Evolutionary conservation across 1,140 invertebrate species (phyloP), one percentile per base, ranked within the genome.

Genomic region (Sweltsa coloradensis): DNA sequence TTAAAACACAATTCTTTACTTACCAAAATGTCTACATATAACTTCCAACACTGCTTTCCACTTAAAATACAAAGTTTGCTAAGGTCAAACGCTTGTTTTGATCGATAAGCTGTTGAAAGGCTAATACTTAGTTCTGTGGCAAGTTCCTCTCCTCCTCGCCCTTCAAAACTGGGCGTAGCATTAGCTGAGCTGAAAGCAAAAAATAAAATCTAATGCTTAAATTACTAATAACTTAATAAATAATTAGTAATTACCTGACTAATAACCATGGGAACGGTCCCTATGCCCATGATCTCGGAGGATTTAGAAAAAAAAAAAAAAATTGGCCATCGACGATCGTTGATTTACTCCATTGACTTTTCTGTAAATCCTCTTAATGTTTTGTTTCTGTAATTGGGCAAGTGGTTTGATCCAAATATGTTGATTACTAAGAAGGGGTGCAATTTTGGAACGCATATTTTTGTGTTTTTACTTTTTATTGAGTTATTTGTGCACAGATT

Each of bases 121-220:
- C 83, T 74, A 50, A 80, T 81, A 34, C 85, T 81, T 52, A 97
- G 82, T 58, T 87, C 85, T 51, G 74, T 79, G 1, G 85, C 89
- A 27, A 97, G 66, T 51, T 89, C 80, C 57, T 95, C 90, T 24
- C 93, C 93, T 27, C 91, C 92, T 61, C 89, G 70, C 2, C 93
- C 92, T 69, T 97, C 92, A 75, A 96, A 96, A 61, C 83, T 83
- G 23, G 89, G 89, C n/a, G 87, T 87, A 5, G 93, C 93, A 78
- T 93, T 95, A 4, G 91, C 90, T 40, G 90, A 94, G 62, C 87
- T 91, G 53, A 47, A 73, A 71, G 47, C 52, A 50, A 34, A 41
- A 26, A 53, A 45, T 41, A 53, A 43, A 22, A 24, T 31, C 9
- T 21, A 44, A 23, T 41, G 22, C 42, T 47, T 31, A 24, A 14